These are phyloP conservation scores for Crambe crambe DNA, from an alignment of 37 sponge, comb jelly and placozoan genomes.

Conservation along the genomic window DNA sequence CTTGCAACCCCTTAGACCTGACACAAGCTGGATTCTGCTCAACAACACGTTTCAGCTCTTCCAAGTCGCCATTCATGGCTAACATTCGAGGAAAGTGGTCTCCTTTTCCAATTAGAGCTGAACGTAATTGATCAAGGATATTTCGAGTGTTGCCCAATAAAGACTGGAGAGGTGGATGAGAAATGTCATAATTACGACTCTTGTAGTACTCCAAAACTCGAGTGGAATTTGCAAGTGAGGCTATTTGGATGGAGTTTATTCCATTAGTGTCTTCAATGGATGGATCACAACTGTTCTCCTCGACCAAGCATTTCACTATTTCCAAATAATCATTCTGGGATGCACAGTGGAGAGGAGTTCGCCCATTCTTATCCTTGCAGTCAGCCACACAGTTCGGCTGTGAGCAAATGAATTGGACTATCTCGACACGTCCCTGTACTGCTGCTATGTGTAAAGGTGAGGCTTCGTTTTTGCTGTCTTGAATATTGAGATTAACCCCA, in stretches of 20 bases:
- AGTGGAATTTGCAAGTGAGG: constrained; percentile 2
- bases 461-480: constrained; percentile 6
- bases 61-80: constrained; percentile 35
- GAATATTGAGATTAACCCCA: neutral
- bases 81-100: neutral
- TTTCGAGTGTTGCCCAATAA: neutral
- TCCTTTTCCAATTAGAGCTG: neutral
- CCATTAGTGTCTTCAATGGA: constrained; percentile 5
- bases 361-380: constrained; percentile 1
- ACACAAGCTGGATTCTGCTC: neutral
- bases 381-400: constrained; percentile 5
- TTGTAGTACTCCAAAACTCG: constrained; percentile 1
- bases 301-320: constrained; percentile 27
- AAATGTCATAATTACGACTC: neutral
- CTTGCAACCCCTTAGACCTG: constrained; percentile 15
- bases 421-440: constrained; percentile 11
- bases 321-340: constrained; percentile 13
- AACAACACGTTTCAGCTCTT: constrained; percentile 13
- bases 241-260: constrained; percentile 16
- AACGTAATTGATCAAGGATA: neutral
- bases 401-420: constrained; percentile 14
- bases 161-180: neutral
- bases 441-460: constrained; percentile 34
- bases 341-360: constrained; percentile 46
- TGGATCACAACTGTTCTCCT: constrained; percentile 21